Conservation (phyloP, 2,797 vertebrate genomes). For the Pempheris klunzingeri region DNA sequence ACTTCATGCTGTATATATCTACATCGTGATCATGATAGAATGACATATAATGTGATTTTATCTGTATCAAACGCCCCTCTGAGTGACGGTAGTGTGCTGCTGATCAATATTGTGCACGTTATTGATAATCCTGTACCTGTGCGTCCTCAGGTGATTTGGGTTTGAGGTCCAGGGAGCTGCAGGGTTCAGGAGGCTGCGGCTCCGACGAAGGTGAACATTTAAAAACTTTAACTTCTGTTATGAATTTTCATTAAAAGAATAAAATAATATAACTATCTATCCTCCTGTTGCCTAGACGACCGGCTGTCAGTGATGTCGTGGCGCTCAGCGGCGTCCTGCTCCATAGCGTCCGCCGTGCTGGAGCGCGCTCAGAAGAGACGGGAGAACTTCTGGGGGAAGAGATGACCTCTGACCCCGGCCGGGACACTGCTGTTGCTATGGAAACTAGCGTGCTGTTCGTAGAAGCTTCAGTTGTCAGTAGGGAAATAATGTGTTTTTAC, state of each 20-base stretch:
- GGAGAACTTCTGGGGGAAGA: slow-evolving; percentile 75
- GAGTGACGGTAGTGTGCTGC: not conserved
- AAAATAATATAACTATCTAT: not conserved
- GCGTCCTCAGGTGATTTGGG: slow-evolving; percentile 70
- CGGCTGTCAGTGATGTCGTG: slow-evolving; percentile 72
- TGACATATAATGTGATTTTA: too few relatives aligned
- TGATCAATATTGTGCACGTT: not conserved
- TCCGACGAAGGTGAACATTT: slow-evolving; percentile 64
- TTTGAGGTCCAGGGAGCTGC: slow-evolving; percentile 51
- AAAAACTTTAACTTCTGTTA: not conserved
- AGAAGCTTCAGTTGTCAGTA: not conserved
- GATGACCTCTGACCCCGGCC: slow-evolving; percentile 46
- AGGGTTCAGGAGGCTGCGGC: slow-evolving; percentile 48
- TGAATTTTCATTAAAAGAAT: too few relatives aligned
- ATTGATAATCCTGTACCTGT: not conserved
- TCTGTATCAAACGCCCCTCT: too few relatives aligned
- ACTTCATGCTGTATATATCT: too few relatives aligned
- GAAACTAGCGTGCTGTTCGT: slow-evolving; percentile 10
- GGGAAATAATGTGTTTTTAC: slow-evolving; percentile 13
- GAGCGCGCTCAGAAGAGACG: slow-evolving; percentile 72
- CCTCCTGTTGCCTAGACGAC: slow-evolving; percentile 53
- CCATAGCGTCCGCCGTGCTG: slow-evolving; percentile 62
- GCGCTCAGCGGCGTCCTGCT: slow-evolving; percentile 68
- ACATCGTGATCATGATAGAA: too few relatives aligned
- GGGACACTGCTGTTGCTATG: not conserved